These are phyloP conservation scores for Alitta virens DNA, from an alignment of 2,888 invertebrate genomes.

Conservation along the genomic window DNA sequence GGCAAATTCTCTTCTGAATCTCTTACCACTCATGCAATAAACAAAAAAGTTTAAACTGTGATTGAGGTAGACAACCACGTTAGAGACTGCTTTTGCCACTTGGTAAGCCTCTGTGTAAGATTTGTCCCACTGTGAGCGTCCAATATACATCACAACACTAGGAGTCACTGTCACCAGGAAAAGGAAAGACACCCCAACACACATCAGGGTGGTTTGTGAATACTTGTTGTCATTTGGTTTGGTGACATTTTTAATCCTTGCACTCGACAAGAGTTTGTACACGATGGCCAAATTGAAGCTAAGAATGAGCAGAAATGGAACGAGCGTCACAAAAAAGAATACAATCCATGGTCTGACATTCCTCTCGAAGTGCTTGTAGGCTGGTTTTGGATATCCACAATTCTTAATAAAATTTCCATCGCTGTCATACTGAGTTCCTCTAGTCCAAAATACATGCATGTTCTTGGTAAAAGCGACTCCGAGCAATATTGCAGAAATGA, in stretches of 20 bases:
- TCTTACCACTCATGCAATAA: slow-evolving; percentile 29
- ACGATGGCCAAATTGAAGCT: slow-evolving; percentile 29
- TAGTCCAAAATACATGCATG: slow-evolving; percentile 45
- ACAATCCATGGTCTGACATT: slow-evolving; percentile 32
- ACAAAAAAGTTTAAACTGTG: slow-evolving; percentile 32
- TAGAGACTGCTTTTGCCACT: slow-evolving; percentile 26
- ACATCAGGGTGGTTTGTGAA: slow-evolving; percentile 31
- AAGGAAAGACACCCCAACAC: slow-evolving; percentile 27
- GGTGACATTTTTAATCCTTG: neutral
- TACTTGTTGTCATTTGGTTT: neutral
- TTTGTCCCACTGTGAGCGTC: slow-evolving; percentile 28
- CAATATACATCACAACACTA: slow-evolving; percentile 29
- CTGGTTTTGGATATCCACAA: slow-evolving; percentile 22
- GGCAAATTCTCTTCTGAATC: slow-evolving; percentile 26
- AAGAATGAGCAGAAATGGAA: slow-evolving; percentile 25
- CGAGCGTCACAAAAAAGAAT: slow-evolving; percentile 21
- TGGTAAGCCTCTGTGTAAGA: slow-evolving; percentile 18
- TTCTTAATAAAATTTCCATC: slow-evolving; percentile 17
- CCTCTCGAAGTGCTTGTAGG: slow-evolving; percentile 26
- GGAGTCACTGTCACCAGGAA: slow-evolving; percentile 29
- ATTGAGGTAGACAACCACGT: slow-evolving; percentile 29
- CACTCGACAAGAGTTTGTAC: slow-evolving; percentile 5
- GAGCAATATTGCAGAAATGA: slow-evolving; percentile 28
- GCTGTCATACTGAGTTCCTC: slow-evolving; percentile 27
- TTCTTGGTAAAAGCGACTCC: slow-evolving; percentile 34